phyloP scores from a whole-genome alignment of 2,113 vertebrate genomes.

The Nipponia nippon region DNA sequence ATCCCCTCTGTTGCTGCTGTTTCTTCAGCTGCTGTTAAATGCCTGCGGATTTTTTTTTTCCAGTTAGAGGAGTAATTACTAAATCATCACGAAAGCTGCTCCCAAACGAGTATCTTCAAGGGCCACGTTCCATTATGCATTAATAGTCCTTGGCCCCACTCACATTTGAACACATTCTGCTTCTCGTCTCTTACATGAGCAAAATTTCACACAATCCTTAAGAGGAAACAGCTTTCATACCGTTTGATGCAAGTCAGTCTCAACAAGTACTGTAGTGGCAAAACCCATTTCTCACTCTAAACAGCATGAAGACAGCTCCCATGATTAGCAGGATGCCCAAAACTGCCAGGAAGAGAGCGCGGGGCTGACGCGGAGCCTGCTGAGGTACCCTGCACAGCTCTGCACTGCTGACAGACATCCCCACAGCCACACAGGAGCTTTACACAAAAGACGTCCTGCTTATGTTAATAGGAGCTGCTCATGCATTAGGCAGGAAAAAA shows the following conservation, averaged over 20 bases:
- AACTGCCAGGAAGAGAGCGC: background rate
- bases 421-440: background rate
- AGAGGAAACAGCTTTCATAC: background rate
- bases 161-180: background rate
- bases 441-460: background rate
- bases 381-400: background rate
- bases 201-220: background rate
- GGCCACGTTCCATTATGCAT: background rate
- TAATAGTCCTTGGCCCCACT: background rate
- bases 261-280: background rate
- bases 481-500: background rate
- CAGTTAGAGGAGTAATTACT: background rate
- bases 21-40: slow-evolving; percentile 5
- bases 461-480: background rate
- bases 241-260: background rate
- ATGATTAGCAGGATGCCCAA: background rate
- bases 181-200: background rate
- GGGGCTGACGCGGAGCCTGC: background rate
- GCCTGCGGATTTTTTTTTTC: background rate
- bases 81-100: background rate
- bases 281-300: background rate
- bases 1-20: background rate
- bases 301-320: background rate
- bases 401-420: background rate
- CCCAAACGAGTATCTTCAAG: background rate